Evolutionary conservation across 2,113 vertebrate species (phyloP).

Genomic region (Chrysemys picta): DNA sequence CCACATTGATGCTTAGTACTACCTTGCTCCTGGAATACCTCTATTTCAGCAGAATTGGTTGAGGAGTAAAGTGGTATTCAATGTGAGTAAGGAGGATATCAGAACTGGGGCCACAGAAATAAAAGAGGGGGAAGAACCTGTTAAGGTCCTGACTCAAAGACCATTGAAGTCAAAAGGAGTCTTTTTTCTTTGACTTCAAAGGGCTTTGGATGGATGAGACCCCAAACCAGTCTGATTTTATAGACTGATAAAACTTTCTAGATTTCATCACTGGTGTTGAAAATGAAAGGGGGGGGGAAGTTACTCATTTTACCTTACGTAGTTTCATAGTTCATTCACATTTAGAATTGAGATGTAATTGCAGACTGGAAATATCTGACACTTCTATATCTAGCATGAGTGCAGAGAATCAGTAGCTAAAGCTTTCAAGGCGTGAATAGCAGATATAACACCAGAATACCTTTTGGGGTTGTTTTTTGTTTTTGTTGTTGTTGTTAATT

Average conservation of each 20-base stretch:
- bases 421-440: not conserved
- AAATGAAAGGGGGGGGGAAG: fast-evolving
- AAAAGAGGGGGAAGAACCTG: not conserved
- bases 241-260: not conserved
- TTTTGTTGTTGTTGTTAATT: not conserved
- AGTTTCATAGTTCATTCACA: not conserved
- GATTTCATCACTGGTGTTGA: not conserved
- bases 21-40: not conserved
- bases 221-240: not conserved
- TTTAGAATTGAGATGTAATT: not conserved
- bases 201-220: not conserved
- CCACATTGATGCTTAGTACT: not conserved
- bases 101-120: not conserved
- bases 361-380: not conserved
- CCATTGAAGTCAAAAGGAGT: not conserved
- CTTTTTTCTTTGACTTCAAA: not conserved
- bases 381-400: not conserved
- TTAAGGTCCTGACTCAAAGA: not conserved
- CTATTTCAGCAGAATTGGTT: not conserved
- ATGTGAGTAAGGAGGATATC: not conserved
- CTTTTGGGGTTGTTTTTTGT: not conserved
- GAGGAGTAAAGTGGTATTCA: not conserved
- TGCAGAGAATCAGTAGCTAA: not conserved
- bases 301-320: not conserved
- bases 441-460: not conserved